These are phyloP conservation scores for Lordiphosa andalusiaca DNA, from an alignment of 2,888 invertebrate species.

Conservation along the genomic window DNA sequence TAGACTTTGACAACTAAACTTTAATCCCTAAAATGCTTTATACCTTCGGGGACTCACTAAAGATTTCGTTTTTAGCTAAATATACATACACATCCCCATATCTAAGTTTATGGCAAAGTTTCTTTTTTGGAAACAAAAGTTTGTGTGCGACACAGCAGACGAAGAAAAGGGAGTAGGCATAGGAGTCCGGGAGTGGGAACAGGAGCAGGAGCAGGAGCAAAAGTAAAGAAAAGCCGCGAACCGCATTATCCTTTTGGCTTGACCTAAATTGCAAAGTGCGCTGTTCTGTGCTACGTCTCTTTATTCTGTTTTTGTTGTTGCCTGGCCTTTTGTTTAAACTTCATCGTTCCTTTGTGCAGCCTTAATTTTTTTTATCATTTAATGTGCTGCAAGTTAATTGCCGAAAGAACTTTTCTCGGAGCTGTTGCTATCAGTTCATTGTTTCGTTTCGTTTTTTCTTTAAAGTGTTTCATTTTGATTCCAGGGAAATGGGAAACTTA, in stretches of 20 bases:
- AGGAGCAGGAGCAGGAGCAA: not conserved
- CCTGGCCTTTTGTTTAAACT: slow-evolving; percentile 50
- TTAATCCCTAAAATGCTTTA: no score
- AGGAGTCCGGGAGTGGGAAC: no score
- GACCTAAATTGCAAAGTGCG: slow-evolving; percentile 57
- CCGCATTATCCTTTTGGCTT: slow-evolving; percentile 64
- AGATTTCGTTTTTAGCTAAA: no score
- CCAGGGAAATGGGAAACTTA: slow-evolving; percentile 23
- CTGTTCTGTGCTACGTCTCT: slow-evolving; percentile 18
- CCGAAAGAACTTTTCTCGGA: slow-evolving; percentile 42
- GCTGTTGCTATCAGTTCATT: slow-evolving; percentile 53
- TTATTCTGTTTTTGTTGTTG: slow-evolving; percentile 24
- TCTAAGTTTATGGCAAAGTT: slow-evolving; percentile 31
- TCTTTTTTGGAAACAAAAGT: slow-evolving; percentile 42
- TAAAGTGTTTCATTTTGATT: slow-evolving; percentile 33
- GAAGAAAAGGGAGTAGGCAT: slow-evolving; percentile 4
- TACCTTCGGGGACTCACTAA: no score
- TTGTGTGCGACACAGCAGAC: slow-evolving; percentile 20
- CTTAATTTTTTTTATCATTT: slow-evolving; percentile 51
- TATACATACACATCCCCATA: no score
- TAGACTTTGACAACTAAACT: no score
- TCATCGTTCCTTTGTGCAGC: slow-evolving; percentile 33
- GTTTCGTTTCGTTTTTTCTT: slow-evolving; percentile 18
- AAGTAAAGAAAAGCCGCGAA: slow-evolving; percentile 41
- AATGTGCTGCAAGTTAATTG: slow-evolving; percentile 67